These are phyloP conservation scores for Tapera naevia DNA, from an alignment of 2,797 vertebrate species.

Conservation along the genomic window DNA sequence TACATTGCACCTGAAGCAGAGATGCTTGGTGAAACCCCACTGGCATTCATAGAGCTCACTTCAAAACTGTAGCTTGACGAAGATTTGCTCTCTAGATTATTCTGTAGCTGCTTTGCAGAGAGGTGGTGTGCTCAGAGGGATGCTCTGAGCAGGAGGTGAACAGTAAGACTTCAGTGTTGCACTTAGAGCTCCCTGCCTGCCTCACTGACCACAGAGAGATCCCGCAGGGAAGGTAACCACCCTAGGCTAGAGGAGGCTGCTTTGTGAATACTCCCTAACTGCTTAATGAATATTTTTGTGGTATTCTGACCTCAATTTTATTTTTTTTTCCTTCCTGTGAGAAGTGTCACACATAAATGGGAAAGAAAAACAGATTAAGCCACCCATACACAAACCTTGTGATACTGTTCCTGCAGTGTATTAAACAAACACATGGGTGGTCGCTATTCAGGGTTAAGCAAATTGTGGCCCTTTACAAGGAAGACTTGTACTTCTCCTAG, in stretches of 20 bases:
- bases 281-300: background rate
- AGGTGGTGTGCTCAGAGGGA: background rate
- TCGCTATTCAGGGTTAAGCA: background rate
- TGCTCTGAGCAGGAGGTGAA: background rate
- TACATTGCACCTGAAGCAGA: background rate
- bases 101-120: background rate
- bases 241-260: background rate
- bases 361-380: conserved; percentile 34
- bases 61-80: background rate
- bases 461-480: background rate
- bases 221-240: background rate
- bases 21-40: background rate
- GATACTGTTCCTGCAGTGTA: background rate
- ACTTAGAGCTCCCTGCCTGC: background rate
- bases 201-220: background rate
- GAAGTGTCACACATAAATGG: background rate
- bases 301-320: background rate
- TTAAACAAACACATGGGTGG: conserved; percentile 32
- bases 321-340: background rate
- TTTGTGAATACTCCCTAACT: background rate
- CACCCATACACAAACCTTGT: background rate
- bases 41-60: background rate
- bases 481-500: background rate
- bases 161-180: background rate
- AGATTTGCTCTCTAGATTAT: background rate